Evolutionary conservation across 1,140 invertebrate genomes (phyloP).

Genomic region (Magallana ariakensis): DNA sequence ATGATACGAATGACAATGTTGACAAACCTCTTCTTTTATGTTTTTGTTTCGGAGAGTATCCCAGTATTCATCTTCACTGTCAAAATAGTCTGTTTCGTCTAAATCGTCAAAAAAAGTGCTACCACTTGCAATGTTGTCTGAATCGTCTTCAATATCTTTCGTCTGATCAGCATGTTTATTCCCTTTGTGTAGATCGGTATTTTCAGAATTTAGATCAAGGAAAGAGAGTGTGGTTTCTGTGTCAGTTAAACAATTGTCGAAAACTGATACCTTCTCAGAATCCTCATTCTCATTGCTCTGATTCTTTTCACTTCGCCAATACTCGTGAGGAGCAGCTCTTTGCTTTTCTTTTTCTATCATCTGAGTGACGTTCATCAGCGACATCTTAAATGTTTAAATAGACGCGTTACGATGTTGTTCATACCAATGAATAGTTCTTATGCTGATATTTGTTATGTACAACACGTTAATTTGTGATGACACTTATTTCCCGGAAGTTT

Average conservation of each 20-base stretch:
- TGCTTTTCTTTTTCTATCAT: background rate
- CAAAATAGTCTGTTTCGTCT: conserved; percentile 19
- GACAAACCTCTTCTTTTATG: too few species aligned
- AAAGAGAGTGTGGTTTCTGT: too few species aligned
- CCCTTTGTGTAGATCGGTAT: background rate
- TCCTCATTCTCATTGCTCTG: background rate
- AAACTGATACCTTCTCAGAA: background rate
- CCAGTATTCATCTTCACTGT: conserved; percentile 7
- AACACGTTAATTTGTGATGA: too few species aligned
- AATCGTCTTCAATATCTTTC: background rate
- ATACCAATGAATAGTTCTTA: too few species aligned
- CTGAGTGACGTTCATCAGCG: background rate
- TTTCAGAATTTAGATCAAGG: too few species aligned
- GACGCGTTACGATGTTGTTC: too few species aligned
- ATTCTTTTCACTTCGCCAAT: background rate
- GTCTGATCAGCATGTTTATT: background rate
- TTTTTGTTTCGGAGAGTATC: background rate
- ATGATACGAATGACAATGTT: too few species aligned
- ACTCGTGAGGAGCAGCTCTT: background rate
- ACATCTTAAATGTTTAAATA: background rate
- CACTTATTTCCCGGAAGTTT: too few species aligned
- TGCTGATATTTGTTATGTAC: too few species aligned
- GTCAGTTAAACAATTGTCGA: background rate
- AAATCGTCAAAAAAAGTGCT: background rate
- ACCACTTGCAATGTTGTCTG: background rate